Evolutionary conservation across 1,140 invertebrate species (phyloP), one percentile per base, ranked within the genome.

Genomic region (Leptinotarsa lineolata): DNA sequence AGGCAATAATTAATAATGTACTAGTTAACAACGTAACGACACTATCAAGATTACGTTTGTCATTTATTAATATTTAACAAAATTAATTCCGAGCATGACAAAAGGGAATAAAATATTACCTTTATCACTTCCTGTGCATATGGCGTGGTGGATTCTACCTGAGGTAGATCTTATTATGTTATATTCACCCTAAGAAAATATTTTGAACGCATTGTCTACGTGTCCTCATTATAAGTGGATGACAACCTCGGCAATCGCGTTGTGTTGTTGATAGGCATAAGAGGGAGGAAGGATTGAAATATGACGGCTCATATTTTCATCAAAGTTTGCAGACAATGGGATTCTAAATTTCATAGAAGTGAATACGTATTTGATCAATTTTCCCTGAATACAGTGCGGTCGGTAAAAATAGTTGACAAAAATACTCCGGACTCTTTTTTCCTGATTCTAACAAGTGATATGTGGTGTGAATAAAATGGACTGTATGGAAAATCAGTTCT

Each of bases 61-160:
- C 80, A 81, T 77, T 80, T 81, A 80, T 80, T 81, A 81, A 81
- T 80, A 81, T 79, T 80, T 80, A 74, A 80, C 73, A 76, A 77
- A 80, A 80, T 81, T 81, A 79, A 79, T 79, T 78, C 74, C 46
- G 69, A 65, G 66, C 79, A 80, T 73, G 74, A 78, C 79, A 77
- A 78, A 80, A 80, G 76, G 73, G 77, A 77, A 80, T 79, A 76
- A 76, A 79, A 76, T 78, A 78, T 77, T 74, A 71, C 75, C 72
- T 77, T 78, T 78, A 78, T 78, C 77, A 72, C 76, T 77, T 77
- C 75, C 77, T 77, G 77, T 61, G 75, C 77, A 78, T 78, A 78
- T 78, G 77, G 77, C 67, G 45, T 18, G 67, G 67, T 68, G 20
- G n/a, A 63, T 78, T 78, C 72, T 78, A 78, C 77, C 77, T 78